Evolutionary conservation across 2,797 vertebrate species (phyloP).

Genomic region (Muscicapa comitata): DNA sequence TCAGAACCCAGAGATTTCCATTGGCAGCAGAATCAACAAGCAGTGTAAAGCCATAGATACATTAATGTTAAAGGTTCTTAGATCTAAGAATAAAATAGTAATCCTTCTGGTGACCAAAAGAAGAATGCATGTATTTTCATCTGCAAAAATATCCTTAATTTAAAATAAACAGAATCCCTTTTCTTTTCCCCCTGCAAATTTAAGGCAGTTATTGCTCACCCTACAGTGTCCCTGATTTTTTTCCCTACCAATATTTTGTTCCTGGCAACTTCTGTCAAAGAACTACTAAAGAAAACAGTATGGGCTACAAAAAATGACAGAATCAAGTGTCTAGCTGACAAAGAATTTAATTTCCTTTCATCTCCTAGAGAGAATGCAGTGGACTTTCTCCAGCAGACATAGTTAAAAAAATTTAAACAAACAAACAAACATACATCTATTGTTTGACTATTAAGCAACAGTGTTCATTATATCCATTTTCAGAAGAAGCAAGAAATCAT

Average conservation of each 20-base stretch:
- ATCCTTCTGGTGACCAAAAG: neutral
- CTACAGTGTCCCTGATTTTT: rapidly evolving
- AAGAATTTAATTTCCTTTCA: neutral
- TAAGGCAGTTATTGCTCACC: neutral
- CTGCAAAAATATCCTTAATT: neutral
- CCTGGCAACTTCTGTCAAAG: neutral
- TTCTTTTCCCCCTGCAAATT: neutral
- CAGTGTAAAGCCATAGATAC: neutral
- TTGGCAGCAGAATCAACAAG: neutral
- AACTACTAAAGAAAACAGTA: neutral
- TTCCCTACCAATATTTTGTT: neutral
- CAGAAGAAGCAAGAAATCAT: neutral
- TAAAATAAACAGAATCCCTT: neutral
- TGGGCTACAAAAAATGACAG: neutral
- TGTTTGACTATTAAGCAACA: neutral
- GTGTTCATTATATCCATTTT: neutral
- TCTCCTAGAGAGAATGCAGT: neutral
- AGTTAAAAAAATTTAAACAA: neutral
- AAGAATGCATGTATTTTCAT: neutral
- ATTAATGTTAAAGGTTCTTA: neutral
- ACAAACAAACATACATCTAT: neutral
- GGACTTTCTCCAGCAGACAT: neutral
- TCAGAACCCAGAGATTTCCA: neutral
- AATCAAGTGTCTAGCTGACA: neutral
- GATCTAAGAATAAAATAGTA: neutral